Evolutionary conservation across 2,797 vertebrate species (phyloP), one percentile per base, ranked within the genome.

Genomic region (Lepilemur septentrionalis): DNA sequence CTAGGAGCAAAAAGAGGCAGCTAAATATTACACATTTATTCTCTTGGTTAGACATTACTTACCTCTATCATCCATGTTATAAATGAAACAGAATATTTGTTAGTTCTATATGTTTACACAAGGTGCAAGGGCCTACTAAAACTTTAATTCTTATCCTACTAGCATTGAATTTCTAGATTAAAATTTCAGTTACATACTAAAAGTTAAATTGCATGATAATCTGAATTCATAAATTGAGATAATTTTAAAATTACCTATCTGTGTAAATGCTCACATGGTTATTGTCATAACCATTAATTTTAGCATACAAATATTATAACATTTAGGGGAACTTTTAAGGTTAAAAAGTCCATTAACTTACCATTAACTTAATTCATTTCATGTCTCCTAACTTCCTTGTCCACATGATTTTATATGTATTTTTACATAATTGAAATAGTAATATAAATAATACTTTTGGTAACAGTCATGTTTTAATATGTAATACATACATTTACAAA

Each of bases 1-100:
- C 99, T 99, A 91, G 72, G 97, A 96, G 97, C 97, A 97, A 97
- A 85, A 38, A 97, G 0, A 92, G 13, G 25, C n/a, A 48, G 75
- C 89, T 95, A 95, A 97, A 85, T 15, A 41, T 38, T 85, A 41
- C 17, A 13, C 1, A 78, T 65, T 63, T 59, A 55, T 52, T 86
- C 30, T 63, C 35, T 72, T 57, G 38, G 7, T 80, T 78, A 90
- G 63, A 90, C 80, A 84, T 73, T 48, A 76, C 69, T 93, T 91
- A 97, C 70, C 65, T 88, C 79, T 73, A 7, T 7, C 88, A 41
- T 72, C 3, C 50, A 38, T 13, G 38, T 85, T 50, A 81, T 61
- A 78, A 72, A 73, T 65, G 22, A 83, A 96, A 95, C 0, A 76
- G 50, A 91, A 30, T 18, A 81, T 50, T 15, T 83, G 52, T 67